Evolutionary conservation across 37 sponge, comb jelly and placozoan species (phyloP), one percentile per base, ranked within the genome.

Genomic region (Chondrilla cf. caribensis): DNA sequence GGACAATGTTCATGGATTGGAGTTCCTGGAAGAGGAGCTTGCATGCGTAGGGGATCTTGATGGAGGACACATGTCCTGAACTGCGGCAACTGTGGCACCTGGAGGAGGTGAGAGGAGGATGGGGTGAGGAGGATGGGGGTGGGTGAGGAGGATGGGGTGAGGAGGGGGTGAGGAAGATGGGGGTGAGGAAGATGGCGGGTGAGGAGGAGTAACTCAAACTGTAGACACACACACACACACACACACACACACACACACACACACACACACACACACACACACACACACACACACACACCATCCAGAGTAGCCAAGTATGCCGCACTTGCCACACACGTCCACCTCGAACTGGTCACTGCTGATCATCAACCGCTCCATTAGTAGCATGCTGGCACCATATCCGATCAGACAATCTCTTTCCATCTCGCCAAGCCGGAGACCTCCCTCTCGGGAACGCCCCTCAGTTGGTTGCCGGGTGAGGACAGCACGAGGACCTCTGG

Each of bases 351-450:
- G 86, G 72, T 98, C 99, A 33, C 97, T 96, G 40, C 93, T 91
- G 42, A 96, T 94, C 99, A 98, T 98, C 54, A 98, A 85, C 42
- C 99, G 83, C 83, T 98, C 99, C 70, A 96, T 39, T 58, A 98
- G 78, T 44, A 98, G 70, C 99, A 98, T 96, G 86, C 94, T 93
- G 71, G 97, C 91, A 3, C 99, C 99, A 78, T 98, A 98, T 6
- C 96, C 93, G 64, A 98, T 98, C 57, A 98, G 84, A 78, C 99
- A 98, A 81, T 98, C 99, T 60, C 99, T 81, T 75, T 98, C 99
- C 99, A 98, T 98, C 81, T 98, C 99, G 36, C 99, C 99, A 67
- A 98, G 82, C 37, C 99, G 92, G 3, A 98, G 86, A 6, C 99
- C 99, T 0, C 99, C 99, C 29, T 98, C 99, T 58, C 97, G 58